Base-by-base conservation (phyloP, 2,888 invertebrate species). In the Cactoblastis cactorum region DNA sequence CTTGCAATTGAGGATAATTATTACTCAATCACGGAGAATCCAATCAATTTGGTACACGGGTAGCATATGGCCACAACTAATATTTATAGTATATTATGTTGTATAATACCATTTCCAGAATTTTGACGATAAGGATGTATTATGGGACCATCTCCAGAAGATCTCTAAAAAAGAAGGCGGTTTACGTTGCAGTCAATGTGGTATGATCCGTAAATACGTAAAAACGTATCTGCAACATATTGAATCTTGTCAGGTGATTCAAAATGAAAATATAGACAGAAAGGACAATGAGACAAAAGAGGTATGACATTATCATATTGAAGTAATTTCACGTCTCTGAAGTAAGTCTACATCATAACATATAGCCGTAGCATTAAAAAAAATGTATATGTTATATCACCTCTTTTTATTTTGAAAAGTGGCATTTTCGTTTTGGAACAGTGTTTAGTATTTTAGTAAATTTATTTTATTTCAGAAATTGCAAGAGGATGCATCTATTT, bases 151-250 rank as follows among this genome's bases (percentile, higher is more conserved):
- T 45, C 46, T 56, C 4, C 12, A 52, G 38, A 11, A 28, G 0
- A 19, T 55, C 3, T 46, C 45, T 9, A 53, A 50, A 32, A 3
- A 47, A 35, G 17, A 11, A 0, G 46, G 47, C 3, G 50, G 53
- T 3, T 32, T 53, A 12, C n/a, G 37, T 1, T 53, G 53, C 32
- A 12, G n/a, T 6, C 74, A 71, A 52, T 78, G 77, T 53, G 66
- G 69, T 11, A 14, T 63, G 6, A 52, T 35, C 9, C 64, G 71
- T 11, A 71, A 68, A 61, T 64, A 67, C 49, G 63, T 57, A 4
- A 72, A 73, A 49, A 32, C 59, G 5, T 80, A 60, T 52, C 45
- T 71, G 24, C 52, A 56, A 6, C 79, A 79, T 52, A 55, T 74
- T 4, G 56, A 60, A 49, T 61, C 15, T 2, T 80, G 77, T 53